Base-by-base conservation (phyloP, 2,888 invertebrate species). In the Alsophila aescularia region DNA sequence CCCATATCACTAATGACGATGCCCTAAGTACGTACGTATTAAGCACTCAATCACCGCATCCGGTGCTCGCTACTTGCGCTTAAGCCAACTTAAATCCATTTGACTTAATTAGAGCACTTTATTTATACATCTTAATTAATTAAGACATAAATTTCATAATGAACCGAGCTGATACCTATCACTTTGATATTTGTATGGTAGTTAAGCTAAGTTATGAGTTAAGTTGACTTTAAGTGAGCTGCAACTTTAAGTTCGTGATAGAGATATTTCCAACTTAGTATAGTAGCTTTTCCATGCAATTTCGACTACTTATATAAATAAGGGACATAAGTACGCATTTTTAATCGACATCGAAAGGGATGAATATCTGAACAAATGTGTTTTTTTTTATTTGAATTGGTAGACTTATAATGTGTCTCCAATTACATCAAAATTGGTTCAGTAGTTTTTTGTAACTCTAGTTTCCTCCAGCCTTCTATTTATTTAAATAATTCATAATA, bases 81-180 rank as follows among this genome's bases (percentile, higher is more conserved):
- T 16, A 16, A 29, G 12, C 21, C 9, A 18, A 10, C 9, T 34
- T 32, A 16, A 44, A 5, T n/a, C 45, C 45, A 45, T 45, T 45
- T 34, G 41, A 44, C 48, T 56, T 53, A 60, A 60, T 56, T 62
- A 56, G 49, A 49, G 36, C 49, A 48, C 41, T 45, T 42, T 37
- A 57, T 45, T 42, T 37, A 57, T 58, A 58, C 44, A 35, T 47
- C 48, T 45, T 52, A 62, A 64, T 45, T 52, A 62, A 64, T 60
- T 48, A 47, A 42, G 40, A 50, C 47, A 56, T 66, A 61, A 60
- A 62, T 58, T 52, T 47, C 47, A 58, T 58, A 64, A 60, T 32
- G 53, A 54, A 54, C 41, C 29, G 48, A 14, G 29, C 24, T 24
- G 44, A 35, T 35, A 35, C 16, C 8, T 37, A 43, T 37, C 29